Evolutionary conservation across 2,797 vertebrate species (phyloP), one percentile per base, ranked within the genome.

Genomic region (Pseudochaenichthys georgianus): DNA sequence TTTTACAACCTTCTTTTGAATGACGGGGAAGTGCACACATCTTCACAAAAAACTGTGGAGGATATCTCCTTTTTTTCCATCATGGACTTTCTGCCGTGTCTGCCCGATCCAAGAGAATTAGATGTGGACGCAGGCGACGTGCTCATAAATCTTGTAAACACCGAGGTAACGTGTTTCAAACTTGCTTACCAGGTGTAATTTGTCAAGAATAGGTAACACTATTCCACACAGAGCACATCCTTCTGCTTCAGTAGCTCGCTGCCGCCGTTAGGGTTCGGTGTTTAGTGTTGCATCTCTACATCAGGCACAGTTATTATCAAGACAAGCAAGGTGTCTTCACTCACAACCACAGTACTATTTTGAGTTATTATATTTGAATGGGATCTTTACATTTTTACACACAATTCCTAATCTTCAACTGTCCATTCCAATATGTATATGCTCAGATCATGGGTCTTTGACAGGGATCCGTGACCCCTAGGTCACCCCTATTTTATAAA

Each of bases 111-210:
- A 19, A 80, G 73, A 70, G 78, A 89, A 87, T 90, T 87, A 86
- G 77, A 86, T 76, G 80, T 83, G 68, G 74, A 79, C 86, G 87
- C 88, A 83, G 88, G 86, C 71, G 17, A 86, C 71, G 13, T 61
- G 73, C 85, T 87, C 89, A 92, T 91, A 90, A 90, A 91, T 92
- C 92, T 91, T 86, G 83, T 77, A 89, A 89, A 88, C 89, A 87
- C 84, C 81, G 83, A 86, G 84, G 70, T 88, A 87, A 90, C 77
- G 70, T 82, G 80, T 86, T 89, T 89, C 76, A 85, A 81, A 88
- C 80, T 83, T 91, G 90, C 88, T 91, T 90, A 92, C 87, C 86
- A 78, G 82, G 70, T 89, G 91, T 87, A 88, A 91, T 91, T 90
- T 88, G 85, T 91, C 85, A 90, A 83, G 84, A 87, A 83, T 73